Base-by-base conservation (phyloP, 2,797 vertebrate genomes). In the Coregonus sp. region DNA sequence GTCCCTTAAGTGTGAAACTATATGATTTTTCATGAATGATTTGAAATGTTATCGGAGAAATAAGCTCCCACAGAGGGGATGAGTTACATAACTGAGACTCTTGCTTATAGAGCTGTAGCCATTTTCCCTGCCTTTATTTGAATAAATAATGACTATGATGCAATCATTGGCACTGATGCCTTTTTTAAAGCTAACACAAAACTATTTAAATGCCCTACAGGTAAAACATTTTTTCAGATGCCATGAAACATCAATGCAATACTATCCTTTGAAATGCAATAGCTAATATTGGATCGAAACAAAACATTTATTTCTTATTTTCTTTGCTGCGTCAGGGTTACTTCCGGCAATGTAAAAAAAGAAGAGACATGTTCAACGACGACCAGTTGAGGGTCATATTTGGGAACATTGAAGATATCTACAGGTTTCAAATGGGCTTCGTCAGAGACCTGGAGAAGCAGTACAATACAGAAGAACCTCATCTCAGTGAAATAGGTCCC, bases 391-490 rank as follows among this genome's bases (percentile, higher is more conserved):
- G 95, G 80, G 86, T 95, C 80, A 96, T 97, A 82, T 97, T 96
- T 80, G 96, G 96, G 33, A 97, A 97, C 86, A 96, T 96, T 7
- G 96, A 97, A 82, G 95, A 96, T 77, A 96, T 97, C 85, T 96
- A 96, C 88, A 93, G 96, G 61, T 97, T 97, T 86, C 96, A 97
- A 88, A 95, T 96, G 94, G 93, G 94, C 5, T 96, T 96, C 70
- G 95, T 97, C 70, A 89, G 95, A 88, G 96, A 96, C 80, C 85
- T 97, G 88, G 96, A 96, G 87, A 96, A 96, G 76, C 96, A 96
- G 87, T 97, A 96, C 88, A 96, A 96, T 88, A 96, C 95, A 0
- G 96, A 96, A 82, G 96, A 96, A 59, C 96, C 96, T 9, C 95
- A 97, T 68, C 95, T 96, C 86, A 96, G 95, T 3, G 96, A 96